Evolutionary conservation across 2,113 vertebrate genomes (phyloP).

Genomic region (Narcine bancroftii): DNA sequence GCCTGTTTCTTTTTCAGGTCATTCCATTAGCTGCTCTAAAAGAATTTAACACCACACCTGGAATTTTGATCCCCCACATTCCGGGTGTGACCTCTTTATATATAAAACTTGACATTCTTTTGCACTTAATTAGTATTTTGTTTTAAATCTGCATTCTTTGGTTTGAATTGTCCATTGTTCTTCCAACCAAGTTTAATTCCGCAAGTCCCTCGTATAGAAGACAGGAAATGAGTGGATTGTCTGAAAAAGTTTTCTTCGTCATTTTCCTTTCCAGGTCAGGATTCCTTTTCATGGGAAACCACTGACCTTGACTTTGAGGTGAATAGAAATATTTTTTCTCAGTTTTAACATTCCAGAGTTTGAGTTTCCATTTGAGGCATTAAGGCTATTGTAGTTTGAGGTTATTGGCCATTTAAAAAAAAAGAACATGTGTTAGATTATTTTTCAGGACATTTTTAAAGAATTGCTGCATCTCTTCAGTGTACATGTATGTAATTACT

Average conservation of each 20-base stretch:
- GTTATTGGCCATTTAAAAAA: constrained; percentile 7
- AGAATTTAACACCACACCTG: background rate
- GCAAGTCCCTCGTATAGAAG: background rate
- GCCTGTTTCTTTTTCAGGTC: background rate
- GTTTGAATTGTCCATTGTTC: constrained; percentile 33
- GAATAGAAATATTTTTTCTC: background rate
- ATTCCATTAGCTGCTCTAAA: background rate
- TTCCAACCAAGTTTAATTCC: constrained; percentile 22
- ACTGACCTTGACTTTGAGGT: constrained; percentile 18
- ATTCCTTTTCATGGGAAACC: constrained; percentile 26
- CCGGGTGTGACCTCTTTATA: background rate
- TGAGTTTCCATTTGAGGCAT: constrained; percentile 4
- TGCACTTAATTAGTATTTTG: background rate
- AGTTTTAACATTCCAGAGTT: background rate
- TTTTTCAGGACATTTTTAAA: background rate
- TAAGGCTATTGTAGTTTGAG: background rate
- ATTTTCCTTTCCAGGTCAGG: constrained; percentile 16
- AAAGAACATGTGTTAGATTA: background rate
- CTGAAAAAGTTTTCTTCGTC: constrained; percentile 15
- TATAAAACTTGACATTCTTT: background rate
- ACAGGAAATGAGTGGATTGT: constrained; percentile 29
- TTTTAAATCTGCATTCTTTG: constrained; percentile 19
- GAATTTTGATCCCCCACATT: background rate
- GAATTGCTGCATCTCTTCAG: background rate
- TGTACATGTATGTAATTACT: background rate